phyloP scores from a whole-genome alignment of 2,113 vertebrate species.

The Colius striatus region DNA sequence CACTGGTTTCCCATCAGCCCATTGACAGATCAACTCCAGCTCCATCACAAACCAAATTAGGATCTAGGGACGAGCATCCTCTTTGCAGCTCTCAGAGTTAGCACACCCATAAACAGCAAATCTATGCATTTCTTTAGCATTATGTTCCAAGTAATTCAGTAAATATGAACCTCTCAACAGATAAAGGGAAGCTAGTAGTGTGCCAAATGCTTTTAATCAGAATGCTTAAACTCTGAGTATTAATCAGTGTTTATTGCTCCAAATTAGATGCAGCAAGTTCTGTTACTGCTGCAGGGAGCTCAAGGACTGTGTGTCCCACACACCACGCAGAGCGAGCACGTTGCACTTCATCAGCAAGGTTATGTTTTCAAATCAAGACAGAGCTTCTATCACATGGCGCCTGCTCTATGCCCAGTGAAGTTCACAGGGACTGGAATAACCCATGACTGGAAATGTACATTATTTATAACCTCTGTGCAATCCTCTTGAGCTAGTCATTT shows the following conservation, averaged over 20 bases:
- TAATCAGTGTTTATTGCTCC: not conserved
- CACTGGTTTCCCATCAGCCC: not conserved
- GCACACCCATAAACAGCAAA: not conserved
- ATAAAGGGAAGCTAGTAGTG: not conserved
- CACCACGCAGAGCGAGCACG: fast-evolving
- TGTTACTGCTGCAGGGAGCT: not conserved
- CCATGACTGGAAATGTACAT: fast-evolving
- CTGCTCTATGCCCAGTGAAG: not conserved
- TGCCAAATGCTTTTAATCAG: not conserved
- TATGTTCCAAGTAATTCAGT: not conserved
- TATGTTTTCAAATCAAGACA: not conserved
- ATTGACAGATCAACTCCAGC: too few species aligned
- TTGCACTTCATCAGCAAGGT: not conserved
- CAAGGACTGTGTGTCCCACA: fast-evolving
- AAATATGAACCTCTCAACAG: not conserved
- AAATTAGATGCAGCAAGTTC: not conserved
- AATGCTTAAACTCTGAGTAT: not conserved
- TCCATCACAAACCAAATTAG: not conserved
- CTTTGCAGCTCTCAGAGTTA: not conserved
- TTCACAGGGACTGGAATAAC: not conserved
- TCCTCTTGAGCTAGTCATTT: fast-evolving
- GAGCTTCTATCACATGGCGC: not conserved
- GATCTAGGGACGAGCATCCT: not conserved
- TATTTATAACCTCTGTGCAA: not conserved
- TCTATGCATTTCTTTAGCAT: not conserved